Evolutionary conservation across 2,113 vertebrate genomes (phyloP), one percentile per base, ranked within the genome.

Genomic region (Hippocampus abdominalis): DNA sequence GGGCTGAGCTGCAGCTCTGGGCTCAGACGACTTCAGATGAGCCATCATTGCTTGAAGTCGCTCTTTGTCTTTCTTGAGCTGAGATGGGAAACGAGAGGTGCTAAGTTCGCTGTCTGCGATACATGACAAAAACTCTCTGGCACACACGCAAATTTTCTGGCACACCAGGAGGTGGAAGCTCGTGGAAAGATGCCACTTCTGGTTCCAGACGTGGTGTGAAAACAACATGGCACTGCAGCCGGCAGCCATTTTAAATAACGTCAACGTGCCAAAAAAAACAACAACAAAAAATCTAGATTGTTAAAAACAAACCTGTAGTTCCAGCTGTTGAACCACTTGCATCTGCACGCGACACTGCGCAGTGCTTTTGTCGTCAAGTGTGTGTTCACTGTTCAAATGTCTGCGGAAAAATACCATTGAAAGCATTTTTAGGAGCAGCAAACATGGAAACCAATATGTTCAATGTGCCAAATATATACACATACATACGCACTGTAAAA

Each of bases 1-100:
- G 42, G 96, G 95, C 87, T 96, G 96, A 69, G 94, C 94, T 86
- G 95, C 92, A 66, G 93, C 90, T 94, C 96, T 98, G 91, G 96
- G 94, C 90, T 98, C 96, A 61, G 96, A 95, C 61, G 97, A 96
- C 86, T 98, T 98, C 86, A 99, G 95, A 80, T 99, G 97, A 80
- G 95, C 94, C 97, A 99, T 99, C 97, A 99, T 99, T 61, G 97
- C 97, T 87, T 99, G 97, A 83, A 99, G 95, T 68, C 97, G 95
- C 54, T 98, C 97, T 86, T 96, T 98, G 89, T 98, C 97, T 93
- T 99, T 99, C 59, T 95, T 94, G 84, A 99, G 91, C 97, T 99
- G 32, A 36, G 32, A 89, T 36, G 79, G 76, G 84, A 65, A 66
- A 64, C 72, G 68, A 73, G n/a, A 75, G 25, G 42, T 67, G 53